Evolutionary conservation across 2,113 vertebrate genomes (phyloP), one percentile per base, ranked within the genome.

Genomic region (Passer montanus): DNA sequence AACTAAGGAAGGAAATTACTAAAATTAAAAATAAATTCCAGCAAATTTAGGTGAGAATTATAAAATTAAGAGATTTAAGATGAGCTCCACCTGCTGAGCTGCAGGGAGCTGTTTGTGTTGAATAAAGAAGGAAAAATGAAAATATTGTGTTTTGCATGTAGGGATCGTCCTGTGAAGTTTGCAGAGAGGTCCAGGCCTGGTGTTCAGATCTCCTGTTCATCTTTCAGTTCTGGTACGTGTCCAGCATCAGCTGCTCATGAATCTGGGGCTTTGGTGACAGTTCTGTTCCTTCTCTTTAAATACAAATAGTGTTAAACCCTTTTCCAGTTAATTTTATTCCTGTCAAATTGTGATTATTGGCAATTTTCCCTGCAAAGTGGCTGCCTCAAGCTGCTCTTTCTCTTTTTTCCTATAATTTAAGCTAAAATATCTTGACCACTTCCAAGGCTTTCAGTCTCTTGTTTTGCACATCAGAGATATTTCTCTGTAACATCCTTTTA

Each of bases 161-260:
- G 99, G 92, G 99, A 99, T 96, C 98, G 98, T 39, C 99, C 99
- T 44, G 97, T 99, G 44, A 99, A 99, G 97, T 99, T 99, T 97
- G 98, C 98, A 46, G 99, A 99, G 95, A 98, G 99, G 50, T 99
- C 99, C 74, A 98, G 99, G 80, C 99, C 99, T 35, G 99, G 99
- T 18, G 99, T 99, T 75, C 99, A 99, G 95, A 99, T 99, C 88
- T 99, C 99, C 64, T 99, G 99, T 92, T 99, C 99, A 19, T 99
- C 99, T 52, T 99, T 99, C 97, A 99, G 99, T 92, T 98, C 99
- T 43, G 99, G 99, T 99, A 97, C 8, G 97, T 97, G 72, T 27
- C 31, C 56, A 84, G 33, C 53, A 26, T 68, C 62, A 76, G 39
- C n/a, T 46, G 20, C 21, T 60, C 37, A 4, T 41, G 30, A 30